A percentile compares a stretch with the other conserved stretches of the same genome.
These are phyloP conservation scores for Seira musarum DNA, from an alignment of 2,888 invertebrate species.

Conservation along the genomic window DNA sequence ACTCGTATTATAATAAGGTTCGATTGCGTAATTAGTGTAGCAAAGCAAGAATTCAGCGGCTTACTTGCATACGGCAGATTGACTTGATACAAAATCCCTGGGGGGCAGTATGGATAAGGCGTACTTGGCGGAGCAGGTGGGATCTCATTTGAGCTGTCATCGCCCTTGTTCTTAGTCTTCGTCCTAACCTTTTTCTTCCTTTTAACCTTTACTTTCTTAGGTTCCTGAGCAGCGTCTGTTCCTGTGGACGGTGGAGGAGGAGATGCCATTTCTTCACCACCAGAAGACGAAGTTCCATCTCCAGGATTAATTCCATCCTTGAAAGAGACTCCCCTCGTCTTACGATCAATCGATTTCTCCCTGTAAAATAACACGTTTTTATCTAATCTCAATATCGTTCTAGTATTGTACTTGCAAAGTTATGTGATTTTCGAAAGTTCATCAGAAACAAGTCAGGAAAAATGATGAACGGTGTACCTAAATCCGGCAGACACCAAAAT, in stretches of 20 bases:
- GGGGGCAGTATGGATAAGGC: conserved; percentile 69
- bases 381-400: conserved; percentile 1
- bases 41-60: background rate
- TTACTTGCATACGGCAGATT: conserved; percentile 69
- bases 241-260: conserved; percentile 75
- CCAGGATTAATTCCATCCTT: conserved; percentile 78
- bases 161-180: conserved; percentile 34
- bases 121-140: conserved; percentile 60
- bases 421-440: background rate
- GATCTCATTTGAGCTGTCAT: conserved; percentile 26
- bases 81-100: conserved; percentile 69
- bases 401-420: background rate
- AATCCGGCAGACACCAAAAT: conserved; percentile 76
- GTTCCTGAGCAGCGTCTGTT: conserved; percentile 13
- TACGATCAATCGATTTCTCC: conserved; percentile 54
- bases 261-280: conserved; percentile 76
- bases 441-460: no score
- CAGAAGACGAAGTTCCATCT: conserved; percentile 72
- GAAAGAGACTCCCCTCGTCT: conserved; percentile 76
- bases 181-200: conserved; percentile 73
- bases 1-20: background rate
- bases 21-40: background rate
- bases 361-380: conserved; percentile 25
- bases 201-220: conserved; percentile 71
- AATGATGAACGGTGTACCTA: conserved; percentile 71